Conservation (phyloP, 1,140 invertebrate genomes). For the Musca vetustissima region DNA sequence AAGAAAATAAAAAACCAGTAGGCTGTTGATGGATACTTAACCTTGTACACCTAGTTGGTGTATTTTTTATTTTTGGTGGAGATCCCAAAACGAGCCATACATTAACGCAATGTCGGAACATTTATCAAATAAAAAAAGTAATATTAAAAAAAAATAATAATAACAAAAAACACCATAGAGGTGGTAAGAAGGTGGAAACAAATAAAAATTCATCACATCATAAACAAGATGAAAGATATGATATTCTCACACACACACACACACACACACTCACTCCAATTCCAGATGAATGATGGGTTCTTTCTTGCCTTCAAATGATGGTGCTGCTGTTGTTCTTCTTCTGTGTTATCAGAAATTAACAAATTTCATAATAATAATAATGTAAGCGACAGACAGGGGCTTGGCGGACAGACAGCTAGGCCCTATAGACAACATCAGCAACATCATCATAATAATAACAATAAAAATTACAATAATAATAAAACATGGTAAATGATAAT, state of each 20-base stretch:
- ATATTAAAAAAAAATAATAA: background rate
- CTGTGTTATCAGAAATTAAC: too few species aligned
- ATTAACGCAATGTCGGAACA: background rate
- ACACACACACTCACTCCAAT: too few species aligned
- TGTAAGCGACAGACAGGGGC: too few species aligned
- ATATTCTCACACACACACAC: too few species aligned
- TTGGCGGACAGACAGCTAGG: background rate
- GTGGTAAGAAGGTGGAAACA: background rate
- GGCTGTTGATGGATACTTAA: conserved; percentile 11
- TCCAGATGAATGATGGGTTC: too few species aligned
- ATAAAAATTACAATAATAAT: background rate
- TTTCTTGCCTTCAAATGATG: too few species aligned
- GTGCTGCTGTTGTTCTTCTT: too few species aligned
- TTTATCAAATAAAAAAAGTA: background rate
- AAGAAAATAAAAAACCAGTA: background rate
- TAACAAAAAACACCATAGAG: background rate
- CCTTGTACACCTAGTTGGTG: background rate
- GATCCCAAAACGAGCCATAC: background rate
- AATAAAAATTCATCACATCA: conserved; percentile 13
- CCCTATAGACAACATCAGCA: background rate
- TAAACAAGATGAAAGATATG: background rate
- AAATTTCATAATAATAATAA: too few species aligned
- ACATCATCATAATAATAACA: conserved; percentile 5
- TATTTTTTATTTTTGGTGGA: too few species aligned
- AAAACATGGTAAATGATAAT: background rate